A percentile compares a stretch with the other conserved stretches of the same genome.
Conservation (phyloP, 2,888 invertebrate species). For the Cerceris ruficornis region DNA sequence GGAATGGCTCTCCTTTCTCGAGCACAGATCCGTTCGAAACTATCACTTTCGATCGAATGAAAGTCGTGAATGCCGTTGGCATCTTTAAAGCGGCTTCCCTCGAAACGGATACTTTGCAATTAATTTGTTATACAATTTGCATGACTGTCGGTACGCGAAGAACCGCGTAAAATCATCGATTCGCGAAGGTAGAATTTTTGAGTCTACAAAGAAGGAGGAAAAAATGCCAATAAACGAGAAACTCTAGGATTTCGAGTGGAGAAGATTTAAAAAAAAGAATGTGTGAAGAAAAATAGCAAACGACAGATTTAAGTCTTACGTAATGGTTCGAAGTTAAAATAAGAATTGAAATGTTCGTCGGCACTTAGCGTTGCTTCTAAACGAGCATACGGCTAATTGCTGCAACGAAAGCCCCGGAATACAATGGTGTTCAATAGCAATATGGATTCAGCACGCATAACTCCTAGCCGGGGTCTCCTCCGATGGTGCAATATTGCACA, state of each 20-base stretch:
- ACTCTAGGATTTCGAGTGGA: no score
- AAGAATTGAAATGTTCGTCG: not conserved
- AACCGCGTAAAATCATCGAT: no score
- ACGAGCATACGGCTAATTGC: constrained; percentile 11
- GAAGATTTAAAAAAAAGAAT: no score
- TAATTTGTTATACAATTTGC: constrained; percentile 4
- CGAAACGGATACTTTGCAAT: constrained; percentile 32
- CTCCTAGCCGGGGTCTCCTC: constrained; percentile 10
- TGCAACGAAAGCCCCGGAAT: constrained; percentile 25
- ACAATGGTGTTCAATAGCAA: constrained; percentile 42
- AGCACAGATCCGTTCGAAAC: constrained; percentile 76
- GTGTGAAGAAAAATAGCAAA: no score
- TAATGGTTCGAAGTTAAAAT: no score
- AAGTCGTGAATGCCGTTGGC: constrained; percentile 74
- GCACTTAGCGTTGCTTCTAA: not conserved
- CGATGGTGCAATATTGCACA: constrained; percentile 43
- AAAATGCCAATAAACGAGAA: no score
- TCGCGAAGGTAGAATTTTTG: no score
- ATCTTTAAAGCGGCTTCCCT: constrained; percentile 41
- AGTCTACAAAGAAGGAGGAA: no score
- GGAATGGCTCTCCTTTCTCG: constrained; percentile 78
- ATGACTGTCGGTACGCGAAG: not conserved
- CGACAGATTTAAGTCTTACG: no score
- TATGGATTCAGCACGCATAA: constrained; percentile 67
- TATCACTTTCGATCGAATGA: constrained; percentile 81